Percentiles rank a stretch among this genome's conserved stretches.
Evolutionary conservation across 2,888 invertebrate species (phyloP).

Genomic region (Lochmaea crataegi): DNA sequence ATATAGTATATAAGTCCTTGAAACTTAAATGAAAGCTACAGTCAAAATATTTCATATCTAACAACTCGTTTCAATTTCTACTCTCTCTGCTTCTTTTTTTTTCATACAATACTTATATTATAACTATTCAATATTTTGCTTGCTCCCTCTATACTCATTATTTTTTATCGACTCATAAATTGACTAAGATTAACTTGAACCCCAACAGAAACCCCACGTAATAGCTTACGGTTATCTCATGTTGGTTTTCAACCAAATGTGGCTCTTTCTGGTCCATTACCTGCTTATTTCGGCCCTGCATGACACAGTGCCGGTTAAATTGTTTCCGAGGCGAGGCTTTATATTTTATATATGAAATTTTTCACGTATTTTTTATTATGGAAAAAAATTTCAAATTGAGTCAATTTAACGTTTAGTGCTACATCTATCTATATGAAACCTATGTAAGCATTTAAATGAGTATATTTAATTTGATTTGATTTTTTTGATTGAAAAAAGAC

Average conservation of each 20-base stretch:
- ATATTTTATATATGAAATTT: background rate
- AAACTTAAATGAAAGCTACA: no score
- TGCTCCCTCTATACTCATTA: slow-evolving; percentile 4
- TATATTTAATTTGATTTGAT: no score
- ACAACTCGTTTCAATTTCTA: background rate
- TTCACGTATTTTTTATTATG: slow-evolving; percentile 1
- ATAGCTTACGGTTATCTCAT: slow-evolving; percentile 26
- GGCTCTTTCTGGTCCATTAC: slow-evolving; percentile 31
- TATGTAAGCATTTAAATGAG: no score
- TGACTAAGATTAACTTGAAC: slow-evolving; percentile 25
- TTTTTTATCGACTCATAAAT: slow-evolving; percentile 24
- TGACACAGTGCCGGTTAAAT: slow-evolving; percentile 11
- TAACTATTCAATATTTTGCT: slow-evolving; percentile 3
- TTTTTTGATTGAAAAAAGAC: no score
- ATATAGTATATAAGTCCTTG: no score
- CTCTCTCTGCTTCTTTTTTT: no score
- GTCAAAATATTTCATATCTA: background rate
- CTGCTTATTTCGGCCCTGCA: slow-evolving; percentile 27
- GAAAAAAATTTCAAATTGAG: background rate
- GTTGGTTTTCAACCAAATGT: slow-evolving; percentile 22
- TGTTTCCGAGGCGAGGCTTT: background rate
- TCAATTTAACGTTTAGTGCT: background rate
- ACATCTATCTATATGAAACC: no score
- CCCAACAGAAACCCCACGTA: slow-evolving; percentile 18
- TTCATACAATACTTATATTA: background rate